phyloP scores from a whole-genome alignment of 2,797 vertebrate genomes.

The Fratercula arctica region DNA sequence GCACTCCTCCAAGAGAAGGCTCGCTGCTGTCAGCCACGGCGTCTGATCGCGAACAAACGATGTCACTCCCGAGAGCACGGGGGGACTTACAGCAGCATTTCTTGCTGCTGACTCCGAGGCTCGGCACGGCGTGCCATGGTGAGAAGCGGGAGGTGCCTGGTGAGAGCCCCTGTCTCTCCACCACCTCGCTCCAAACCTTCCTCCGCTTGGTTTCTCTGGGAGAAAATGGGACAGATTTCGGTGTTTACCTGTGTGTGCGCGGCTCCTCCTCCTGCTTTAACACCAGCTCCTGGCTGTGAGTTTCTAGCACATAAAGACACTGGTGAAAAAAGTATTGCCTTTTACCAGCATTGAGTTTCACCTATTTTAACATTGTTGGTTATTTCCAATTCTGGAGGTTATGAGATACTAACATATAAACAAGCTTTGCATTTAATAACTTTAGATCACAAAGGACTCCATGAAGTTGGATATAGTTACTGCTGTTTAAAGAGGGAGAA shows the following conservation, averaged over 20 bases:
- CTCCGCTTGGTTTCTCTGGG: background rate
- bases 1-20: background rate
- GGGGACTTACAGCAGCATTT: rapidly evolving
- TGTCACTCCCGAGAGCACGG: background rate
- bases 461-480: background rate
- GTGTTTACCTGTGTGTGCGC: background rate
- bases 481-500: background rate
- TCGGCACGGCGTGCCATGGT: rapidly evolving
- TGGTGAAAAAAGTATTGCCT: background rate
- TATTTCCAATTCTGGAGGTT: background rate
- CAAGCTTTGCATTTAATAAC: background rate
- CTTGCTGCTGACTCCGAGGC: background rate
- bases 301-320: background rate
- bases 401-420: background rate
- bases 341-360: background rate
- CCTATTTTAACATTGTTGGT: background rate
- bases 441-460: background rate
- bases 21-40: background rate
- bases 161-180: background rate
- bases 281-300: background rate
- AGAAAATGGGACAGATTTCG: background rate
- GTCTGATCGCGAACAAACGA: rapidly evolving
- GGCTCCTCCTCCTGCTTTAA: background rate
- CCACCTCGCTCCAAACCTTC: background rate
- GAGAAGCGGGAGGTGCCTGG: background rate